Base-by-base conservation (phyloP, 2,113 vertebrate genomes). In the Macquaria australasica region DNA sequence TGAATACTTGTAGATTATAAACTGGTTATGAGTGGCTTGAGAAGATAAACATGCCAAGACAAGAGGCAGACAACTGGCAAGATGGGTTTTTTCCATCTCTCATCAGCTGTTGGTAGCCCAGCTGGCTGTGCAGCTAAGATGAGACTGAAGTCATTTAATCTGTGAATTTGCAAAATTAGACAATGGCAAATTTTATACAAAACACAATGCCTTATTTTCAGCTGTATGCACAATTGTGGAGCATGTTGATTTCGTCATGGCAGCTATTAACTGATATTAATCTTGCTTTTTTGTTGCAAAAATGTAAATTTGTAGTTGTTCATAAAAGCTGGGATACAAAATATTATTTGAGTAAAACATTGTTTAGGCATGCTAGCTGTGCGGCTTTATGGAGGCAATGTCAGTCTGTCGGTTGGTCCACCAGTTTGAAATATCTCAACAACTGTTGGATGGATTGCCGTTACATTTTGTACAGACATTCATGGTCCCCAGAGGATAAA, bases 31-130 rank as follows among this genome's bases (percentile, higher is more conserved):
- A 77, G 76, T 3, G 15, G 72, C 20, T 70, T 68, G 16, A 68
- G n/a, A 78, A 72, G 41, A 67, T 74, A 85, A 76, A 55, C 74
- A 41, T 68, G 79, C 63, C 59, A 43, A 64, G 67, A 78, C 77
- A 72, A 78, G 43, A 77, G 37, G 11, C 48, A 1, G 39, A 76
- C 45, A 79, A 76, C 78, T 81, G 76, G 73, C 45, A 43, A 71
- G 69, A 48, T 1, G 21, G 45, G 16, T 73, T 63, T 77, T 70
- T 77, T 56, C 48, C 41, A 41, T 75, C 50, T 77, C 51, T 20
- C 51, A 53, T 53, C 43, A 82, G 82, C 69, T 80, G 82, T 37
- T 55, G 11, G 73, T 43, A 18, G 34, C 1, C 23, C 0, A 45
- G 66, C 71, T 25, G 71, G 59, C 31, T 58, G 37, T 23, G 34